phyloP scores from a whole-genome alignment of 2,113 vertebrate species.

The Tauraco erythrolophus region DNA sequence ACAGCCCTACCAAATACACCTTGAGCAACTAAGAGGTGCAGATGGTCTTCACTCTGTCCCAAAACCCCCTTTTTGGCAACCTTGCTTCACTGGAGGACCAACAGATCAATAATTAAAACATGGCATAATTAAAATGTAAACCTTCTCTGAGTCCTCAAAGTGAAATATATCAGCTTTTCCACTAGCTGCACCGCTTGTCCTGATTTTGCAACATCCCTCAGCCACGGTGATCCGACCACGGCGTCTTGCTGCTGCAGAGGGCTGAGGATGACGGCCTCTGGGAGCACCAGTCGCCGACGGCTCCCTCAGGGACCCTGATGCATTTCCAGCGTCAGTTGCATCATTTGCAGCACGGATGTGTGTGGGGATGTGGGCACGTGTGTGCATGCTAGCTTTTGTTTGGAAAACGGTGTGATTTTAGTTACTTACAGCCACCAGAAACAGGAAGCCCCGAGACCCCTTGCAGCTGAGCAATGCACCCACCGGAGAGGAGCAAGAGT shows the following conservation, averaged over 20 bases:
- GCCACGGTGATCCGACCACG: rapidly evolving
- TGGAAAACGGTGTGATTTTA: not conserved
- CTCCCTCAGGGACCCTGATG: conserved; percentile 47
- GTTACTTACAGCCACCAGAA: not conserved
- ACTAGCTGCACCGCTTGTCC: not conserved
- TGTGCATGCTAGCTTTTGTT: not conserved
- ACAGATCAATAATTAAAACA: conserved; percentile 45
- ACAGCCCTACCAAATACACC: not conserved
- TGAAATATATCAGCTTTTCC: not conserved
- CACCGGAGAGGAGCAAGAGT: not conserved
- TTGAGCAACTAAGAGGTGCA: not conserved
- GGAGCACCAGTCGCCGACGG: not conserved
- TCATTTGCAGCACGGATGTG: not conserved
- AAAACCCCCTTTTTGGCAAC: not conserved
- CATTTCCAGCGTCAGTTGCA: conserved; percentile 63
- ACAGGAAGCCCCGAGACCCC: not conserved
- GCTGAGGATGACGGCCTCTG: not conserved
- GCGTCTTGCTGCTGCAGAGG: not conserved
- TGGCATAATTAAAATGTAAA: not conserved
- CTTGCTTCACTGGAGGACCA: not conserved
- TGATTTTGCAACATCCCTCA: not conserved
- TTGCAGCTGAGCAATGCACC: not conserved
- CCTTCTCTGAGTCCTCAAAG: not conserved
- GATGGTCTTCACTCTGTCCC: conserved; percentile 6
- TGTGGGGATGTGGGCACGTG: rapidly evolving